Conservation (phyloP, 2,113 vertebrate species). For the Myotis davidii region DNA sequence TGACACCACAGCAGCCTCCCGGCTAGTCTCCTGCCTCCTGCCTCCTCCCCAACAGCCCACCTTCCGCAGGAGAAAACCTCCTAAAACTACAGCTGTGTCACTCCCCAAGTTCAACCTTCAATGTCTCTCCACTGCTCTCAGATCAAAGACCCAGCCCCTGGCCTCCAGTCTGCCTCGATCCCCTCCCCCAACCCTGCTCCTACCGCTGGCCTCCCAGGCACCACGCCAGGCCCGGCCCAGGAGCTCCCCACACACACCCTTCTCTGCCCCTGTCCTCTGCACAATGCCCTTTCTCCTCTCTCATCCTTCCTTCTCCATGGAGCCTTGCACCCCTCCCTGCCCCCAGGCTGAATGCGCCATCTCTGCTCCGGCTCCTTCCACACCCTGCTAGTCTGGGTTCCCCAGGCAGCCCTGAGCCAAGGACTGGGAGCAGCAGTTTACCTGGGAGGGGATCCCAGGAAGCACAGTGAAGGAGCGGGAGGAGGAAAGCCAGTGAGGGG, state of each 20-base stretch:
- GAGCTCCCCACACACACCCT: background rate
- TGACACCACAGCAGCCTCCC: background rate
- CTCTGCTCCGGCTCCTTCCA: background rate
- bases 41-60: background rate
- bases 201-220: background rate
- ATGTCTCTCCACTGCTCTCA: background rate
- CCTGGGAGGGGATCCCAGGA: background rate
- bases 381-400: background rate
- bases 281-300: background rate
- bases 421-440: background rate
- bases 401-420: background rate
- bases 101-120: background rate
- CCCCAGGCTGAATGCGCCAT: background rate
- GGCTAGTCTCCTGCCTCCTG: background rate
- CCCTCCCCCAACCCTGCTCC: background rate
- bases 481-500: background rate
- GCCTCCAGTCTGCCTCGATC: background rate
- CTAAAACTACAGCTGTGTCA: background rate
- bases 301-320: background rate
- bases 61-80: background rate
- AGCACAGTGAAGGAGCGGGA: background rate
- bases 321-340: background rate
- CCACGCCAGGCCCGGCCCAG: no score
- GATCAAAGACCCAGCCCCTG: background rate
- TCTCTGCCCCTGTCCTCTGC: background rate